phyloP scores from a whole-genome alignment of 2,888 invertebrate species.

The Pachymerium ferrugineum region DNA sequence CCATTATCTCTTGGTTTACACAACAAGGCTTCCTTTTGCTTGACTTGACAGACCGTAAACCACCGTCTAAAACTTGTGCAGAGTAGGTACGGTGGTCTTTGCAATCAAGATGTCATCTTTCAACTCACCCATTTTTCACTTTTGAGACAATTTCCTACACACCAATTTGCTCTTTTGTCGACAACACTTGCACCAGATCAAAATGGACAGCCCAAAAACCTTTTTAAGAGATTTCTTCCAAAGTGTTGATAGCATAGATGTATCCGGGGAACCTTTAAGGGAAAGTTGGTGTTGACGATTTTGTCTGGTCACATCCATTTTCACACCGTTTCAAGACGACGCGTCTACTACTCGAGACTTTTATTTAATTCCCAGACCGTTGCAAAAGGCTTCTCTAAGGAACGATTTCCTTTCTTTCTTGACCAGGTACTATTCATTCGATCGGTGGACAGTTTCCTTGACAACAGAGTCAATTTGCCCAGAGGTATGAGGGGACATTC shows the following conservation, averaged over 20 bases:
- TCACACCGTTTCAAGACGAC: not conserved
- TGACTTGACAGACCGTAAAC: not conserved
- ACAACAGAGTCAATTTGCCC: not conserved
- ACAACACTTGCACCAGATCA: not conserved
- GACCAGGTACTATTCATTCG: not conserved
- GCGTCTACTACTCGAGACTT: not conserved
- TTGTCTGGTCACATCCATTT: not conserved
- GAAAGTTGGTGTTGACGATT: not conserved
- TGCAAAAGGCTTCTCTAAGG: not conserved
- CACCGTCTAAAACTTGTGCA: not conserved
- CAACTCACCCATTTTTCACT: not conserved
- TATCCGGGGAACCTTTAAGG: not conserved
- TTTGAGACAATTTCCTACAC: not conserved
- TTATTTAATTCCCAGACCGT: not conserved
- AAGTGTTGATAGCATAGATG: too few species aligned
- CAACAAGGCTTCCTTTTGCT: not conserved
- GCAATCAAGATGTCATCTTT: slow-evolving; percentile 13
- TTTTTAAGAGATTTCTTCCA: too few species aligned
- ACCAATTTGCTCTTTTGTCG: not conserved
- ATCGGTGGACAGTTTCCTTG: not conserved
- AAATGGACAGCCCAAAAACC: slow-evolving; percentile 5
- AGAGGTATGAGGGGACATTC: not conserved
- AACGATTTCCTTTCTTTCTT: not conserved
- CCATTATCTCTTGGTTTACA: not conserved
- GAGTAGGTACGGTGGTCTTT: not conserved